Conservation (phyloP, 2,888 invertebrate species). For the Drosophila multiciliata region DNA sequence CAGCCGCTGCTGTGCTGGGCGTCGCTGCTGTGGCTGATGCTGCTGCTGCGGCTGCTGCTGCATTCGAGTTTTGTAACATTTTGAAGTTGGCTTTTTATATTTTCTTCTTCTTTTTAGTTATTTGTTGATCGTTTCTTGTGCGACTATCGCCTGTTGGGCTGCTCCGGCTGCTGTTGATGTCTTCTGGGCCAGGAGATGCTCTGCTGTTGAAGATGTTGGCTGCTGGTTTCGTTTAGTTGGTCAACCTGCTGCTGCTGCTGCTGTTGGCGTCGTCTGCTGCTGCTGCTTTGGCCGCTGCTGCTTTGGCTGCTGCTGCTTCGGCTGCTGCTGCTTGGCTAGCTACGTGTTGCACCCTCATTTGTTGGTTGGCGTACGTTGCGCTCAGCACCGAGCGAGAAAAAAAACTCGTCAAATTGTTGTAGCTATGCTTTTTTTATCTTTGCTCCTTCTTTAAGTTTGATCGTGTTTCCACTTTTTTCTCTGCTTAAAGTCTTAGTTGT, state of each 20-base stretch:
- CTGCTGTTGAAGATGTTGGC: conserved; percentile 37
- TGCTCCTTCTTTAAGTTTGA: not conserved
- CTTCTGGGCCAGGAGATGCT: conserved; percentile 27
- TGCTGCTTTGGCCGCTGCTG: conserved; percentile 18
- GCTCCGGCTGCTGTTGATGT: conserved; percentile 15
- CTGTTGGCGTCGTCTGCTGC: conserved; percentile 10
- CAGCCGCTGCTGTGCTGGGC: conserved; percentile 56
- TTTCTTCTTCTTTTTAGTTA: not conserved
- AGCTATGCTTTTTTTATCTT: conserved; percentile 4
- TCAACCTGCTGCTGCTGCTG: conserved; percentile 48
- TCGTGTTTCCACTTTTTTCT: conserved; percentile 8
- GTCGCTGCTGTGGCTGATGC: conserved; percentile 59
- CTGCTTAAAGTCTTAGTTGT: conserved; percentile 20
- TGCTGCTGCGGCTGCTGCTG: conserved; percentile 57
- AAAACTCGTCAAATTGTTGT: conserved; percentile 10
- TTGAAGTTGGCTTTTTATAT: conserved; percentile 50
- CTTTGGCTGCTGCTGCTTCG: conserved; percentile 1
- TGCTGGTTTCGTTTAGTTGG: conserved; percentile 42
- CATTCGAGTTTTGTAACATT: conserved; percentile 82
- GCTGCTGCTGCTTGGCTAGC: conserved; percentile 27
- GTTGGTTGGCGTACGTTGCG: conserved; percentile 19
- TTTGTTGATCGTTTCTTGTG: not conserved
- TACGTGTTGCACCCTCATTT: conserved; percentile 58
- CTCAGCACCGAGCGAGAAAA: conserved; percentile 14
- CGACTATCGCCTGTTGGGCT: conserved; percentile 1